phyloP scores from a whole-genome alignment of 2,113 vertebrate species.

The Labrus mixtus region DNA sequence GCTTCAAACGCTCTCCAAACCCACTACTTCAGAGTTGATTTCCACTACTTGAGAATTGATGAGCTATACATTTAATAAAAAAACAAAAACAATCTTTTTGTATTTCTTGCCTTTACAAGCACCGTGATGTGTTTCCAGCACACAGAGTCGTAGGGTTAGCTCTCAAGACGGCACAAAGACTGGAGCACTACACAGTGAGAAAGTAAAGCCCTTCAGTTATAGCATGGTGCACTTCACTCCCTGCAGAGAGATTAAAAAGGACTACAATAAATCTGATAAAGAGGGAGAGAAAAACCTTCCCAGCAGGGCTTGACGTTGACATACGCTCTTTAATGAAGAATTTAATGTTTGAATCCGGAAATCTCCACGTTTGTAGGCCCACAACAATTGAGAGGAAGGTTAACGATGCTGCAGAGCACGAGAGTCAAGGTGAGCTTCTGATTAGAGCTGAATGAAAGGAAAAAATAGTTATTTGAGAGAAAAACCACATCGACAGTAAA shows the following conservation, averaged over 20 bases:
- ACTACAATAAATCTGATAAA: conserved; percentile 49
- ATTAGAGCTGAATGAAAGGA: conserved; percentile 18
- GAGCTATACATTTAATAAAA: not conserved
- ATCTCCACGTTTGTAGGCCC: conserved; percentile 8
- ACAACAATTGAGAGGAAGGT: conserved; percentile 18
- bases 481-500: no score
- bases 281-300: conserved; percentile 7
- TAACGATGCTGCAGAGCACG: conserved; percentile 34
- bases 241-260: conserved; percentile 51
- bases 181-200: conserved; percentile 23
- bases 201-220: conserved; percentile 25
- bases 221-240: conserved; percentile 19
- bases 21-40: not conserved
- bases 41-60: not conserved
- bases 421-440: conserved; percentile 46
- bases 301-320: conserved; percentile 39
- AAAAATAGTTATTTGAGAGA: not conserved
- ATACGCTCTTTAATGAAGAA: conserved; percentile 19
- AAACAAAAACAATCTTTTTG: not conserved
- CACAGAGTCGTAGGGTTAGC: not conserved
- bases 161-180: conserved; percentile 6
- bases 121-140: not conserved
- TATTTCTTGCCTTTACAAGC: not conserved
- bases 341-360: not conserved
- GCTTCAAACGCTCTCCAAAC: not conserved